Base-by-base conservation (phyloP, 2,797 vertebrate genomes). In the Cephalopachus bancanus region DNA sequence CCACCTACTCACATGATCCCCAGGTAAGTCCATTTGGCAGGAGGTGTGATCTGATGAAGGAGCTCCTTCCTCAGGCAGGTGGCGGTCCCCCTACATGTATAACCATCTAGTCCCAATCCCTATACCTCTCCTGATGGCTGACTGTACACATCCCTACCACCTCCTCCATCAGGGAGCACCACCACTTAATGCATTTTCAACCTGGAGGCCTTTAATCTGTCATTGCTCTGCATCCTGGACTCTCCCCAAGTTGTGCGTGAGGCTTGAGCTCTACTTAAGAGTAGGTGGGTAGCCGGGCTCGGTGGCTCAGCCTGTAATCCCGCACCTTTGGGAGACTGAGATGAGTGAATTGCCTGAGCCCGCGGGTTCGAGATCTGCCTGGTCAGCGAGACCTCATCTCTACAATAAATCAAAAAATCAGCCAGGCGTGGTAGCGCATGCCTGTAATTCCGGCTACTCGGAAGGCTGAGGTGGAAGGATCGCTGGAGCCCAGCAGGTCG, bases 71-170 rank as follows among this genome's bases (percentile, higher is more conserved):
- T 49, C 3, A 16, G 20, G 20, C 64, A 59, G 49, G 53, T 60
- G 15, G 11, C 15, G 26, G 10, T 51, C 62, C 6, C 16, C 24
- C 14, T 62, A 19, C 37, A 3, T 24, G 30, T 79, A 10, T 59
- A 44, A 60, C 15, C 22, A 4, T 30, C 7, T 10, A 28, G 59
- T 26, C 51, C 17, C 33, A n/a, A 17, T 10, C 60, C 67, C 14
- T 49, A 22, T 30, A 28, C 7, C 22, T 60, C 37, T 88, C 60
- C 10, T 8, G 7, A 10, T 9, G 24, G 17, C 30, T 75, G 7
- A 17, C 15, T 22, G 8, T 10, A 16, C 1, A 9, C 0, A 15
- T 30, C 7, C 7, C 19, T 11, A 17, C 14, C 17, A 14, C 12
- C 33, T 30, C 10, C 26, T 44, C 76, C 7, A 9, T 14, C 44